Conservation (phyloP, 2,797 vertebrate genomes). For the Anabas testudineus region DNA sequence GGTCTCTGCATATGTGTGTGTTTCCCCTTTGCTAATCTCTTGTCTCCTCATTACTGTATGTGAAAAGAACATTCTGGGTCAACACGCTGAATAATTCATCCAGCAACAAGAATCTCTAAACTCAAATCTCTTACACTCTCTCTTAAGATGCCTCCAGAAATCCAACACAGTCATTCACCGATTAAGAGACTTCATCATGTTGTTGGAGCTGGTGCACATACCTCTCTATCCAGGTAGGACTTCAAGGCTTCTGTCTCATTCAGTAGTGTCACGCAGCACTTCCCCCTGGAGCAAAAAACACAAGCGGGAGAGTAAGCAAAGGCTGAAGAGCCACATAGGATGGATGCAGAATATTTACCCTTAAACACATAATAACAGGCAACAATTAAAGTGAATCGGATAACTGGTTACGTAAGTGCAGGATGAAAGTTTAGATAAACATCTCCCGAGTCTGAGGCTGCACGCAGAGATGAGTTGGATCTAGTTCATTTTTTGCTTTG, state of each 20-base stretch:
- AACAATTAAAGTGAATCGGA: conserved; percentile 13
- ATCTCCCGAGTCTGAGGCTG: conserved; percentile 1
- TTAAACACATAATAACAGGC: conserved; percentile 3
- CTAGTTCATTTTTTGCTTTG: too few relatives aligned
- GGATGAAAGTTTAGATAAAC: conserved; percentile 30
- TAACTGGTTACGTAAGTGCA: conserved; percentile 23
- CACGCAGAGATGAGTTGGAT: too few relatives aligned
- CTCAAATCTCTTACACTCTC: conserved; percentile 45
- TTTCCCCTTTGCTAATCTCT: conserved; percentile 72
- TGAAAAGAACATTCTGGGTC: conserved; percentile 85
- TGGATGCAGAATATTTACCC: conserved; percentile 15
- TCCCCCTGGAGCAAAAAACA: conserved; percentile 85
- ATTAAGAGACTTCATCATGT: conserved; percentile 4
- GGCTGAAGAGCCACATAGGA: not conserved
- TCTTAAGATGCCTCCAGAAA: conserved; percentile 33
- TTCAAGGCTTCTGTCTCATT: conserved; percentile 97
- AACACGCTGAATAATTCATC: conserved; percentile 86
- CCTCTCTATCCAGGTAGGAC: conserved; percentile 98
- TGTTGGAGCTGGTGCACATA: conserved; percentile 66
- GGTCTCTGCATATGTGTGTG: not conserved
- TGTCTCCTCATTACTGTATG: conserved; percentile 83
- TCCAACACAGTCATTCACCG: conserved; percentile 48
- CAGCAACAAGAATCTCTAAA: conserved; percentile 74
- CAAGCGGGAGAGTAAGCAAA: not conserved
- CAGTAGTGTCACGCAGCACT: conserved; percentile 98